Base-by-base conservation (phyloP, 1,140 invertebrate genomes). In the Cardiocondyla obscurior region DNA sequence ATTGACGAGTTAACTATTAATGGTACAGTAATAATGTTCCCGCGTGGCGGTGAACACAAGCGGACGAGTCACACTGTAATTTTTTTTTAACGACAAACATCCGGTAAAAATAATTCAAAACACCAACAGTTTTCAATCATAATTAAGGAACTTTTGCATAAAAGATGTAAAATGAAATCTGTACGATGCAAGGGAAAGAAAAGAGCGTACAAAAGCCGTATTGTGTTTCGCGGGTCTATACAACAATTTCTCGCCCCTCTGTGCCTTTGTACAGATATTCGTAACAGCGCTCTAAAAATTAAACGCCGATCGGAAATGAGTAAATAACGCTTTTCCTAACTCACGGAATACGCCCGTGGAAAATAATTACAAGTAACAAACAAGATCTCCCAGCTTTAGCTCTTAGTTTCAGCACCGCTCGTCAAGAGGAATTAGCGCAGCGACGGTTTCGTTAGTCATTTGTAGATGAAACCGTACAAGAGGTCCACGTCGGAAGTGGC, bases 181-280 rank as follows among this genome's bases (percentile, higher is more conserved):
- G 39, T 57, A 58, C 44, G 62, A 69, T 79, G 82, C 86, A 90
- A 89, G 30, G 39, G 60, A 46, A 72, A 74, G 55, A 8, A 57
- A 58, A 33, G 4, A 49, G 28, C n/a, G 19, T 44, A 28, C n/a
- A 14, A 16, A 19, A 30, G 42, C 2, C 25, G 28, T 22, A 74
- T 86, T 83, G 58, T 87, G 60, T 86, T 49, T 14, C 49, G 8
- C 19, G 49, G 60, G 65, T 64, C 12, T 67, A 33, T 60, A 25
- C 25, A 72, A 12, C 33, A 69, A 5, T 25, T 60, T 3, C 51
- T 1, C 19, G 6, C 2, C 28, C 22, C 8, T 36, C 12, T 5
- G 5, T 19, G 57, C 25, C 62, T 42, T 58, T 30, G 46, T 33
- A 2, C 16, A 46, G 14, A 46, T 16, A 65, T 25, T 19, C 3